Evolutionary conservation across 2,797 vertebrate genomes (phyloP).

Genomic region (Gouania willdenowi): DNA sequence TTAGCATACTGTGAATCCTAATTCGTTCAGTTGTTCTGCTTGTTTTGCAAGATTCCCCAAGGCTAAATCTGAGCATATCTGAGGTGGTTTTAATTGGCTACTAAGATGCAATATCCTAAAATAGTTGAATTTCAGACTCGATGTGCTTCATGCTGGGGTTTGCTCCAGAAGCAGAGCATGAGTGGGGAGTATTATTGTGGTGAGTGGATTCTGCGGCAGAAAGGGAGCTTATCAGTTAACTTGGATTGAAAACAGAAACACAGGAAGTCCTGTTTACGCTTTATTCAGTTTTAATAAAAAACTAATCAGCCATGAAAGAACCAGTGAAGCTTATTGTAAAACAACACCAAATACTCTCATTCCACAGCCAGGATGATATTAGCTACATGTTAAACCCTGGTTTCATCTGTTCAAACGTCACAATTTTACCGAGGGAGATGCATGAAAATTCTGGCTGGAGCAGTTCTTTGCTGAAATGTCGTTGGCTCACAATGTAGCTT

Average conservation of each 20-base stretch:
- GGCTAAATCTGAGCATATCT: slow-evolving; percentile 1
- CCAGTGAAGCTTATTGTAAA: slow-evolving; percentile 13
- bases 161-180: neutral
- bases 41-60: neutral
- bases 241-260: neutral
- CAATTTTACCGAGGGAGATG: too few relatives aligned
- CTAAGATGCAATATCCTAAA: neutral
- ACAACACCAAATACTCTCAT: too few relatives aligned
- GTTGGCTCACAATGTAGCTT: too few relatives aligned
- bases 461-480: too few relatives aligned
- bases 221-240: neutral
- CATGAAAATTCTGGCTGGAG: too few relatives aligned
- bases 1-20: slow-evolving; percentile 1
- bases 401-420: too few relatives aligned
- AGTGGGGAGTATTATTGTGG: neutral
- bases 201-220: neutral
- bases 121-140: neutral
- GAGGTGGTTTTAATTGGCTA: neutral
- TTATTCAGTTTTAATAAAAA: slow-evolving; percentile 7
- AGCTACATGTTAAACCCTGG: too few relatives aligned
- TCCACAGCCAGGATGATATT: too few relatives aligned
- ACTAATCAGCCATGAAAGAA: slow-evolving; percentile 9
- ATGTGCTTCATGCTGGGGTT: neutral
- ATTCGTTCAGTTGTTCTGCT: neutral
- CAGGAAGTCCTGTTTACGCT: neutral